phyloP scores from a whole-genome alignment of 2,113 vertebrate genomes.

The Peucedramus taeniatus region DNA sequence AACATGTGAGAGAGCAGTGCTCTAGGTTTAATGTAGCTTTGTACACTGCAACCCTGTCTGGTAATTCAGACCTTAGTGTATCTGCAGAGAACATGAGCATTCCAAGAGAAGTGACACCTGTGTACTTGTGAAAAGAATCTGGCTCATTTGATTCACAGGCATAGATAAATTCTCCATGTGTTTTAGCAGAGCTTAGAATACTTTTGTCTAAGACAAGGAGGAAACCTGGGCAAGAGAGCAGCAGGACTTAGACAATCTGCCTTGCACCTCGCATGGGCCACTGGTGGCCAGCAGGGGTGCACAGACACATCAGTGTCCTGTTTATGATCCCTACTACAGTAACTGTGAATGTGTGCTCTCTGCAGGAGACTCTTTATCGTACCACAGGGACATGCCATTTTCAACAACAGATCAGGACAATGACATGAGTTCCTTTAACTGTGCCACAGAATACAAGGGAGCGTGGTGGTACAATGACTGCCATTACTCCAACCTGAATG shows the following conservation, averaged over 20 bases:
- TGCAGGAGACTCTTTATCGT: conserved; percentile 19
- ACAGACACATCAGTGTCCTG: neutral
- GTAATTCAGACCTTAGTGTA: neutral
- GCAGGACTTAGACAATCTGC: neutral
- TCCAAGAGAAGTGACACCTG: neutral
- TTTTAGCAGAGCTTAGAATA: neutral
- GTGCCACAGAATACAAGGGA: neutral
- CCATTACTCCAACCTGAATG: conserved; percentile 36
- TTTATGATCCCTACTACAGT: neutral
- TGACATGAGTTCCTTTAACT: neutral
- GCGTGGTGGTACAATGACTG: conserved; percentile 16
- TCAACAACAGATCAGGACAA: conserved; percentile 43
- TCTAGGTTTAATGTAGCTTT: neutral
- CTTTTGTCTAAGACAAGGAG: neutral
- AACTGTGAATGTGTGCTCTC: neutral
- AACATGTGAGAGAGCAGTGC: neutral
- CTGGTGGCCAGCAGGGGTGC: neutral
- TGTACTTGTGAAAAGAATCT: neutral
- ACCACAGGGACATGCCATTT: conserved; percentile 12
- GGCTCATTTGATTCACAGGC: neutral
- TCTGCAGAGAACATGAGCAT: neutral
- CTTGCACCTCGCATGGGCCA: neutral
- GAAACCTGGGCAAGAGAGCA: neutral
- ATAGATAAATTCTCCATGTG: neutral
- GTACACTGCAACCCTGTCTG: neutral